Base-by-base conservation (phyloP, 1,140 invertebrate genomes). In the Drosophila bocki region DNA sequence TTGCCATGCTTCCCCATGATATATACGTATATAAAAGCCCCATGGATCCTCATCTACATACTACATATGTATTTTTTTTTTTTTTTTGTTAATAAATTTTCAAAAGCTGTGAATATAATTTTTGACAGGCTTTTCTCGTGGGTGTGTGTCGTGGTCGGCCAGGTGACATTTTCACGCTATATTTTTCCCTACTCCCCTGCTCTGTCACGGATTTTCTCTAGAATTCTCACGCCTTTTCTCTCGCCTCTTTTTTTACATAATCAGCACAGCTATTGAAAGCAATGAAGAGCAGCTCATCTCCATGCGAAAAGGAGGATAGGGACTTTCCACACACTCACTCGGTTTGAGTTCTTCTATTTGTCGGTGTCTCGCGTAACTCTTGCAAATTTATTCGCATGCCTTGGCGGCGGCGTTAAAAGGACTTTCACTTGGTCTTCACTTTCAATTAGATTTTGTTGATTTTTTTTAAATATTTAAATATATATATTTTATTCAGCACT, bases 301-400 rank as follows among this genome's bases (percentile, higher is more conserved):
- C 71, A 76, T 75, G 63, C 51, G 45, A 74, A 72, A 72, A n/a
- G 12, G 3, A 51, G 44, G 45, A 60, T 17, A 72, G 54, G 29
- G 35, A 15, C 37, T 19, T 47, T 29, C 45, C 70, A 72, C 41
- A 70, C 80, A 87, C 83, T 88, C 84, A 88, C 84, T 88, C 75
- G 64, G 32, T 48, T 51, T 53, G 65, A 44, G 45, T 51, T 68
- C 74, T 68, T 67, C 72, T 88, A 72, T 88, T 80, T 62, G 44
- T 42, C 41, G 60, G 75, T 78, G 69, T 67, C 60, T 84, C 82
- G 60, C 61, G 68, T 48, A 71, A 71, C 59, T 84, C 57, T 78
- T 57, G 76, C 77, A 88, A 82, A 84, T 67, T 81, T 80, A 78
- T 81, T 84, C 78, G 85, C 84, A 88, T 88, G 84, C 84, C 84